phyloP scores from a whole-genome alignment of 1,140 invertebrate genomes.

The Steinernema khuongi region DNA sequence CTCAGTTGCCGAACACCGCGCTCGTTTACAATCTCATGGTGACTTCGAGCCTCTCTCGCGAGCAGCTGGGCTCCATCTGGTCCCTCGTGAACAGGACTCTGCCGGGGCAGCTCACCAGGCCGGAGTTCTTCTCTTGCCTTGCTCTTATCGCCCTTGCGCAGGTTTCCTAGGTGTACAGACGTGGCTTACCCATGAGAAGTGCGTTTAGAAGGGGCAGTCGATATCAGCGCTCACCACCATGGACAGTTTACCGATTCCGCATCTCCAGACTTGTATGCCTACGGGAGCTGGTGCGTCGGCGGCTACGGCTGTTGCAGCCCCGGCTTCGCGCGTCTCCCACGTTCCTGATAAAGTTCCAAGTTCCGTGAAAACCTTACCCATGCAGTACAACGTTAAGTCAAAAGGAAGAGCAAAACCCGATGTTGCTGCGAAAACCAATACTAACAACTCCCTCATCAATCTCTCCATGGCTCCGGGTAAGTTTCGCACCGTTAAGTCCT shows the following conservation, averaged over 20 bases:
- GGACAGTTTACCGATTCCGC: conserved; percentile 40
- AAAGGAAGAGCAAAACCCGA: conserved; percentile 9
- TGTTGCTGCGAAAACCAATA: conserved; percentile 6
- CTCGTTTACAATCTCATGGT: conserved; percentile 49
- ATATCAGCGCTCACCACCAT: conserved; percentile 35
- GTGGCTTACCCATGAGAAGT: background rate
- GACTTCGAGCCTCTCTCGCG: conserved; percentile 35
- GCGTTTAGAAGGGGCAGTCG: conserved; percentile 41
- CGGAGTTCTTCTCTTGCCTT: conserved; percentile 49
- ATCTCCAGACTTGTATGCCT: conserved; percentile 22
- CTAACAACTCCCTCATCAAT: conserved; percentile 16
- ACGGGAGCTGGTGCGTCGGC: conserved; percentile 15
- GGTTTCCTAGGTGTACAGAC: conserved; percentile 21
- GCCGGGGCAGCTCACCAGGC: conserved; percentile 47
- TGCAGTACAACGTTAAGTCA: conserved; percentile 18
- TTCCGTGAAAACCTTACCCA: background rate
- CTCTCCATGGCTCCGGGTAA: conserved; percentile 9
- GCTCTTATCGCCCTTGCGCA: conserved; percentile 52
- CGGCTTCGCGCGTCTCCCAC: conserved; percentile 13
- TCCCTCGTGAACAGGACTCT: conserved; percentile 42
- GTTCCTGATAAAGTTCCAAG: conserved; percentile 6
- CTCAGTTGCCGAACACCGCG: conserved; percentile 41
- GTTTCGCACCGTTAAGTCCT: too few species aligned
- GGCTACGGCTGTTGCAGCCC: conserved; percentile 20
- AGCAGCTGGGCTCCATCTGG: conserved; percentile 45